Evolutionary conservation across 2,113 vertebrate genomes (phyloP).

Genomic region (Prionailurus bengalensis): DNA sequence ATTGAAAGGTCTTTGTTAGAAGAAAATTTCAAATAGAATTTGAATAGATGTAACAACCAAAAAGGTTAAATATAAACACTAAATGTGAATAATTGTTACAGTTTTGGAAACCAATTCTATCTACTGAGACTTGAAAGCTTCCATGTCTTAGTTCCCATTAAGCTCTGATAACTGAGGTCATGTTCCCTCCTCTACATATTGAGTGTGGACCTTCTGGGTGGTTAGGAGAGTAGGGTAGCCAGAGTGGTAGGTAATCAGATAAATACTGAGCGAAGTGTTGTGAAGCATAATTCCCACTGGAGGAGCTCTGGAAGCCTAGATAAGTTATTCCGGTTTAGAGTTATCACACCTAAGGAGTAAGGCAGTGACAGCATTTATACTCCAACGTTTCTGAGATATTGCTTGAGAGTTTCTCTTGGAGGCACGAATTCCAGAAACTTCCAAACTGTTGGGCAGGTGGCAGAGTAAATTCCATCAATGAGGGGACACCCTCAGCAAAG

Average conservation of each 20-base stretch:
- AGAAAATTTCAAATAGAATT: conserved; percentile 36
- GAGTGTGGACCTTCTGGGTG: background rate
- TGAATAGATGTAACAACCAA: conserved; percentile 31
- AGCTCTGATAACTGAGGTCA: background rate
- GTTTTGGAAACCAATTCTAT: background rate
- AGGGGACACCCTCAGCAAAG: background rate
- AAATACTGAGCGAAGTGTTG: background rate
- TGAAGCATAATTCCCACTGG: background rate
- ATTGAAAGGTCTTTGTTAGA: background rate
- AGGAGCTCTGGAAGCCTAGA: background rate
- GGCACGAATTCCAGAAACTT: conserved; percentile 25
- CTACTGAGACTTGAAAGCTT: background rate
- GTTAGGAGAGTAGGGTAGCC: background rate
- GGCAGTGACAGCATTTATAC: background rate
- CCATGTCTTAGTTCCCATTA: background rate
- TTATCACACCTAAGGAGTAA: too few species aligned
- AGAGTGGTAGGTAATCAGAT: background rate
- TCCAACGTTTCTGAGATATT: background rate
- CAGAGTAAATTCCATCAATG: background rate
- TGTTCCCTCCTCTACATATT: background rate
- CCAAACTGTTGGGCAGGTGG: background rate
- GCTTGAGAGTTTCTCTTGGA: background rate
- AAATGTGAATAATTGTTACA: background rate
- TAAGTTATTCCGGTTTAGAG: background rate
- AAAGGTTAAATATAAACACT: background rate